Evolutionary conservation across 2,113 vertebrate genomes (phyloP).

Genomic region (Synodontis membranacea): DNA sequence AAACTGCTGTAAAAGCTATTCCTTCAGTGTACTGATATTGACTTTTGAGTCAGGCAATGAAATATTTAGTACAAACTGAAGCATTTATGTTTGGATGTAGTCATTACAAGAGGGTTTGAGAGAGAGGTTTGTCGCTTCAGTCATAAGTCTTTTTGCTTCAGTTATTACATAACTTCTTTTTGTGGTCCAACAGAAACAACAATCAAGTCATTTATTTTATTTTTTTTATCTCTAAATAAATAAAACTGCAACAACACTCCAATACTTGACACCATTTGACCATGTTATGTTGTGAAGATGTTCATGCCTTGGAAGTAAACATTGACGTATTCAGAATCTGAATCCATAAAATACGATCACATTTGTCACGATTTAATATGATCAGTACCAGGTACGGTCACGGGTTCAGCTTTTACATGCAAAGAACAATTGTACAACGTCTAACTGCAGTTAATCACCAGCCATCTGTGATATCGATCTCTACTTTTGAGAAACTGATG

Average conservation of each 20-base stretch:
- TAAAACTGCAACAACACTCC: background rate
- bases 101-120: background rate
- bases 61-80: background rate
- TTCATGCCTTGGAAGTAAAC: background rate
- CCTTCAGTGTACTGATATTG: background rate
- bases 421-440: background rate
- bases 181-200: background rate
- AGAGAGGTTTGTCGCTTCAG: no score
- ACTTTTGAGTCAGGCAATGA: background rate
- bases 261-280: background rate
- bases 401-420: slow-evolving; percentile 17
- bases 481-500: background rate
- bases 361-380: slow-evolving; percentile 4
- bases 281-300: background rate
- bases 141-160: background rate
- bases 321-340: background rate
- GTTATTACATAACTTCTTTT: background rate
- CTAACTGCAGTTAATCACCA: background rate
- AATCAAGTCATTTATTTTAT: no score
- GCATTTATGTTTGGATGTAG: background rate
- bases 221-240: background rate
- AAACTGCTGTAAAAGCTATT: background rate
- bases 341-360: background rate
- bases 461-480: background rate
- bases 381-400: background rate